Conservation (phyloP, 2,113 vertebrate genomes). For the Epinephelus moara region DNA sequence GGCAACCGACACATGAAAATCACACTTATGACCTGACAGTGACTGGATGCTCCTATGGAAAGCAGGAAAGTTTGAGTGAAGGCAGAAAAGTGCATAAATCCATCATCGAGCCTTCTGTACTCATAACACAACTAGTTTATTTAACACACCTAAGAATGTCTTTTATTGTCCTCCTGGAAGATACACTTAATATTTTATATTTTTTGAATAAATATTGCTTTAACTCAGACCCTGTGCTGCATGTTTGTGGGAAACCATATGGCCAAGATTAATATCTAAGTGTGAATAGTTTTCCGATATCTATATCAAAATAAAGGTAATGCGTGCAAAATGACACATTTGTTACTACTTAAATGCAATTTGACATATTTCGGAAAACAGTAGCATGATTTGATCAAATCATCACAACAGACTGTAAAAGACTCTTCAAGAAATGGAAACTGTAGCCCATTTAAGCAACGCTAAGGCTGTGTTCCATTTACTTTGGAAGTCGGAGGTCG, state of each 20-base stretch:
- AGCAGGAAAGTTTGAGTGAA: constrained; percentile 38
- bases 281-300: background rate
- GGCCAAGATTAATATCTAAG: background rate
- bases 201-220: background rate
- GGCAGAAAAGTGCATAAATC: constrained; percentile 22
- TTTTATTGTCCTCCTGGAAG: background rate
- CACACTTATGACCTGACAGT: constrained; percentile 41
- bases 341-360: background rate
- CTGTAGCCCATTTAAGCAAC: too few relatives aligned
- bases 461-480: too few relatives aligned
- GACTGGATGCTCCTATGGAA: background rate
- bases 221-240: background rate
- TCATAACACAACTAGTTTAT: background rate
- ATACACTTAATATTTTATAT: background rate
- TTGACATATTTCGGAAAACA: background rate
- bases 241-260: background rate
- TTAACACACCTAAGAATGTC: background rate
- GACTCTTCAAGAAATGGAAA: too few relatives aligned
- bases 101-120: background rate
- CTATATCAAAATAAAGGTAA: background rate
- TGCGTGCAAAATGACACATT: background rate
- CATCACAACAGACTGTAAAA: background rate
- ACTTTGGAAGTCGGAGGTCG: too few relatives aligned
- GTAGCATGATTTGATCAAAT: background rate
- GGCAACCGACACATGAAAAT: constrained; percentile 23